Evolutionary conservation across 1,140 invertebrate genomes (phyloP).

Genomic region (Hetaerina americana): DNA sequence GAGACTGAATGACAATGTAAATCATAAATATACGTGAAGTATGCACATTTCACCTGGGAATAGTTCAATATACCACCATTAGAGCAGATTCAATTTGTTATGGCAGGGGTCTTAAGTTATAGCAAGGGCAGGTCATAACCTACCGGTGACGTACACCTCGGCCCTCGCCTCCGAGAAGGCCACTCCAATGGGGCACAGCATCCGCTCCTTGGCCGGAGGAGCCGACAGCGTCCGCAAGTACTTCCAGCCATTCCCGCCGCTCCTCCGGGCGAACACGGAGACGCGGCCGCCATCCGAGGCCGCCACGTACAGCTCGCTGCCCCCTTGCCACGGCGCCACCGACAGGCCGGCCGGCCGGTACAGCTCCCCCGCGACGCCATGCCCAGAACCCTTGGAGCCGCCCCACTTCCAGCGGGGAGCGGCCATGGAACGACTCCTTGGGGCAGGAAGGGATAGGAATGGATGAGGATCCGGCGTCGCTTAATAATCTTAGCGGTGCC

Average conservation of each 20-base stretch:
- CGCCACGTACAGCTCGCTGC: constrained; percentile 35
- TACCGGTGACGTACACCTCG: constrained; percentile 48
- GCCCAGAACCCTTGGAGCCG: neutral
- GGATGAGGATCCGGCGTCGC: too few relatives aligned
- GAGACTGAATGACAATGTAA: too few relatives aligned
- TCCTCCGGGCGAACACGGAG: constrained; percentile 35
- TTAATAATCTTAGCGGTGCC: too few relatives aligned
- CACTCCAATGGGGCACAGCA: constrained; percentile 51
- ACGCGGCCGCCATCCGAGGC: constrained; percentile 40
- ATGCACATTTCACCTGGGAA: too few relatives aligned
- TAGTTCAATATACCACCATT: too few relatives aligned
- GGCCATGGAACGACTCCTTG: neutral
- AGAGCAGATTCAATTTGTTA: too few relatives aligned
- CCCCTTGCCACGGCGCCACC: constrained; percentile 37
- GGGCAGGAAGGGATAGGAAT: neutral
- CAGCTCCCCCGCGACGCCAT: too few relatives aligned
- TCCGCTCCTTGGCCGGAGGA: constrained; percentile 31
- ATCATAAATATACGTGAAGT: too few relatives aligned
- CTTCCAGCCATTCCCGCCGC: neutral
- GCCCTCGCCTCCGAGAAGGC: constrained; percentile 43
- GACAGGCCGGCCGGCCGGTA: constrained; percentile 42
- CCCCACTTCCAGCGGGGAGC: neutral
- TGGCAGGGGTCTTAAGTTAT: too few relatives aligned
- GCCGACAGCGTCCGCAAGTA: neutral
- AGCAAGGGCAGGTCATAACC: too few relatives aligned